These are phyloP conservation scores for Colaptes auratus DNA, from an alignment of 2,113 vertebrate genomes.

Conservation along the genomic window DNA sequence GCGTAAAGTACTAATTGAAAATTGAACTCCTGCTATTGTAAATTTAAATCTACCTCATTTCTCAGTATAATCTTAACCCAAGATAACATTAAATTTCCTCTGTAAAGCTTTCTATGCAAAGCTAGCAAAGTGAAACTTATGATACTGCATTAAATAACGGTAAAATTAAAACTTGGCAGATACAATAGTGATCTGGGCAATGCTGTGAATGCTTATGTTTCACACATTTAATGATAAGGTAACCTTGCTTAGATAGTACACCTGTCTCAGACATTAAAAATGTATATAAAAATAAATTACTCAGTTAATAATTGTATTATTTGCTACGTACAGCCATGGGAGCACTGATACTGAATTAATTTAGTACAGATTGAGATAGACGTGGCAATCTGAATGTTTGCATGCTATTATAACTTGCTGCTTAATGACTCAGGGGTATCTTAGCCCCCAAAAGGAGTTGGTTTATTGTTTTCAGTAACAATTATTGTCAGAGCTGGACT, in stretches of 20 bases:
- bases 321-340: neutral
- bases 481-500: neutral
- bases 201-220: neutral
- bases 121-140: neutral
- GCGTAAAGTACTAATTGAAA: constrained; percentile 47
- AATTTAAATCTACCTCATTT: constrained; percentile 25
- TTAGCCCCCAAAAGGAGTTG: neutral
- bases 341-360: neutral
- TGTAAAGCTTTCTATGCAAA: neutral
- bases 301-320: neutral
- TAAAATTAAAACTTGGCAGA: neutral
- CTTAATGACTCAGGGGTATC: neutral
- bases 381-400: neutral
- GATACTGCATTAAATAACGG: neutral
- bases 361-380: neutral
- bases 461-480: neutral
- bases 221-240: neutral
- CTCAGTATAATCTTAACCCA: neutral
- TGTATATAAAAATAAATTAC: neutral
- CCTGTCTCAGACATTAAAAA: neutral
- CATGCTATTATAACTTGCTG: neutral
- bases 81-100: neutral
- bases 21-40: neutral
- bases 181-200: neutral
- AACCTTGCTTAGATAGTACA: neutral